Evolutionary conservation across 2,888 invertebrate species (phyloP).

Genomic region (Calameuta idolon): DNA sequence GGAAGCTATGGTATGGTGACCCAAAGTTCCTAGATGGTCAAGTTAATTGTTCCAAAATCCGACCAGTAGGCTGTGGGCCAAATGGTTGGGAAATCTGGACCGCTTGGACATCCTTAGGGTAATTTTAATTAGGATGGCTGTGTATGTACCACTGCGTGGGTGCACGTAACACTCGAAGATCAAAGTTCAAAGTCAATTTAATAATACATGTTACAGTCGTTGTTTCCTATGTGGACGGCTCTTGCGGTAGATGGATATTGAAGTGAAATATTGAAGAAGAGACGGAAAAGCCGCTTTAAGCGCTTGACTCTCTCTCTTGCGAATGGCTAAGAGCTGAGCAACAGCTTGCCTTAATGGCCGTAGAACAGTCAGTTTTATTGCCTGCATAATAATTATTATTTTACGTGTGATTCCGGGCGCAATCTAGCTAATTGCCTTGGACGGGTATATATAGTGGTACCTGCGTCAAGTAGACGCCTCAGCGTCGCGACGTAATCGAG

Average conservation of each 20-base stretch:
- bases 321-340: constrained; percentile 19
- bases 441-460: neutral
- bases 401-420: constrained; percentile 40
- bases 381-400: constrained; percentile 46
- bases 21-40: neutral
- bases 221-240: neutral
- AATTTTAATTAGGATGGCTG: neutral
- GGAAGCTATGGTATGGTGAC: neutral
- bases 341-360: constrained; percentile 42
- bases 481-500: constrained; percentile 23
- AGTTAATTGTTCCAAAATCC: neutral
- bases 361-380: constrained; percentile 35
- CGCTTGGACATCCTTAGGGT: neutral
- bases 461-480: constrained; percentile 1
- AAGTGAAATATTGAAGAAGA: neutral
- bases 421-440: constrained; percentile 48
- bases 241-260: neutral
- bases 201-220: neutral
- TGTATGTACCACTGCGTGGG: neutral
- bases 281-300: neutral
- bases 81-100: neutral
- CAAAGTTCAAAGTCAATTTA: neutral
- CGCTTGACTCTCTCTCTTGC: neutral
- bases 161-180: neutral
- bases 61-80: neutral